These are phyloP conservation scores for Elephas maximus DNA, from an alignment of 2,113 vertebrate genomes.

Conservation along the genomic window DNA sequence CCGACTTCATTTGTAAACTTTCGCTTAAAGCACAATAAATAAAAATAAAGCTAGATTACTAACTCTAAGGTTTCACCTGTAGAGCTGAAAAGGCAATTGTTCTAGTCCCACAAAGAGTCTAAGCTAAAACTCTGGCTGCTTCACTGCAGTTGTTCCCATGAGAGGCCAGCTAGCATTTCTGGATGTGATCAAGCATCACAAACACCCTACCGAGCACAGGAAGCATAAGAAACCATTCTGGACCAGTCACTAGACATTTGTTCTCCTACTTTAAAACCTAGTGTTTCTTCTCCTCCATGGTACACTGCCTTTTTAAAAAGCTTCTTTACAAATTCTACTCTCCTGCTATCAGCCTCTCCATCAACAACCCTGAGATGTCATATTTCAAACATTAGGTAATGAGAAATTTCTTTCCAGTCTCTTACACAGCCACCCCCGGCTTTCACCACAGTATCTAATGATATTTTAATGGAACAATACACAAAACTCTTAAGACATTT, in stretches of 20 bases:
- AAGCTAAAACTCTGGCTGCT: slow-evolving; percentile 26
- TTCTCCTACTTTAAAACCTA: background rate
- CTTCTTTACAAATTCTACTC: slow-evolving; percentile 48
- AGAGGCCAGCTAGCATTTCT: background rate
- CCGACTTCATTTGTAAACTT: no score
- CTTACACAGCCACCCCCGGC: slow-evolving; percentile 37
- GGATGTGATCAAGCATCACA: background rate
- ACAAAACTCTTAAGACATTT: slow-evolving; percentile 70
- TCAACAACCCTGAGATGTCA: slow-evolving; percentile 61
- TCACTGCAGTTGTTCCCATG: background rate
- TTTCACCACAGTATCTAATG: slow-evolving; percentile 62
- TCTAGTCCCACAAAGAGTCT: slow-evolving; percentile 8
- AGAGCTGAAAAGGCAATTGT: slow-evolving; percentile 35
- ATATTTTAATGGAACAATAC: slow-evolving; percentile 62
- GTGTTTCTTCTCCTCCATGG: background rate
- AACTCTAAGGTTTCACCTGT: slow-evolving; percentile 6
- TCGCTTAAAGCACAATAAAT: no score
- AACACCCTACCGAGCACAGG: background rate
- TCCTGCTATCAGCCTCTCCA: slow-evolving; percentile 53
- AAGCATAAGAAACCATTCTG: slow-evolving; percentile 5
- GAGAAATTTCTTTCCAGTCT: slow-evolving; percentile 51
- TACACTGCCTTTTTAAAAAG: background rate
- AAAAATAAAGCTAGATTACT: background rate
- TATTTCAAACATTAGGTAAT: slow-evolving; percentile 76
- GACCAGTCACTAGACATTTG: background rate